phyloP scores from a whole-genome alignment of 2,797 vertebrate species.

The Paguma larvata region DNA sequence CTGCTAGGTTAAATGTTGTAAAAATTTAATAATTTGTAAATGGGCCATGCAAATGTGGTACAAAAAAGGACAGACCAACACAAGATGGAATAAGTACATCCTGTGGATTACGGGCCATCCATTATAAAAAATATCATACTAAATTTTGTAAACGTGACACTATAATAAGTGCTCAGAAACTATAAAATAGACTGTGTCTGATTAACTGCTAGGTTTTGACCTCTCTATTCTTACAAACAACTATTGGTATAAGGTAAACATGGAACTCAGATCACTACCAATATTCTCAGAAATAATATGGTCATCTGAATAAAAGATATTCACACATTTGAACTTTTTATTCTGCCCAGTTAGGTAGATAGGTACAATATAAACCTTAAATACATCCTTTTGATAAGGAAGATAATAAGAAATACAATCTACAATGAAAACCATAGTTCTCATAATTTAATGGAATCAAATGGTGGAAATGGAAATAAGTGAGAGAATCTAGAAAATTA shows the following conservation, averaged over 20 bases:
- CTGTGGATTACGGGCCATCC: neutral
- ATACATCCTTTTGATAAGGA: neutral
- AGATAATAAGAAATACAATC: constrained; percentile 4
- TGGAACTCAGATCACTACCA: constrained; percentile 15
- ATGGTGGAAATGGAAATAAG: constrained; percentile 46
- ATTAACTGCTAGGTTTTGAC: constrained; percentile 48
- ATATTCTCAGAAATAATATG: constrained; percentile 42
- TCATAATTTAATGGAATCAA: constrained; percentile 37
- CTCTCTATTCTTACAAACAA: neutral
- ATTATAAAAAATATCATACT: constrained; percentile 14
- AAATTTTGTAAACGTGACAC: constrained; percentile 22
- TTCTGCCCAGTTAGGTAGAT: neutral
- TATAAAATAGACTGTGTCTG: constrained; percentile 40
- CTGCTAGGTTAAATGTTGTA: neutral
- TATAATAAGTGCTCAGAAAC: constrained; percentile 43
- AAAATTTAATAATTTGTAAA: constrained; percentile 36
- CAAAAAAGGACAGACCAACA: neutral
- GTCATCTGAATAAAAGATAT: constrained; percentile 11
- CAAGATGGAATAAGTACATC: constrained; percentile 1
- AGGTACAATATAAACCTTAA: constrained; percentile 35
- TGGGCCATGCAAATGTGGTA: neutral
- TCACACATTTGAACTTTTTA: neutral
- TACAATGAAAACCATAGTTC: neutral
- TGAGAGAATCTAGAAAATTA: constrained; percentile 36
- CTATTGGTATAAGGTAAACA: neutral